phyloP scores from a whole-genome alignment of 2,888 invertebrate species.

The Parelbella ahira region DNA sequence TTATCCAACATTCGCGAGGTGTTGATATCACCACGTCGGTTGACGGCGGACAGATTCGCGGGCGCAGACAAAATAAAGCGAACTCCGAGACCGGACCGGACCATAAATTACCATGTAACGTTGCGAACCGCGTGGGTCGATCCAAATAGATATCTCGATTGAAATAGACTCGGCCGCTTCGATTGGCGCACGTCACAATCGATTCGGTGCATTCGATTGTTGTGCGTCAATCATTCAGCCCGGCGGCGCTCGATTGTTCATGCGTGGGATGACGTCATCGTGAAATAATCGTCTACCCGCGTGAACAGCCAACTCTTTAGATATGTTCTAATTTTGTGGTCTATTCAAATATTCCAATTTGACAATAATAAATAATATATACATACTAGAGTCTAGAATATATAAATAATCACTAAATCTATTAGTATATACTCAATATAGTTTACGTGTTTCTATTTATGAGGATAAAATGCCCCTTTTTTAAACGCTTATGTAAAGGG shows the following conservation, averaged over 20 bases:
- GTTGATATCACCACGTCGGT: constrained; percentile 6
- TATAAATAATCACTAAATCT: too few species aligned
- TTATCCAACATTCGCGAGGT: too few species aligned
- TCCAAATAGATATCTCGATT: constrained; percentile 30
- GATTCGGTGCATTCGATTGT: constrained; percentile 32
- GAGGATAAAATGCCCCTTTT: too few species aligned
- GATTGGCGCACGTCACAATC: constrained; percentile 25
- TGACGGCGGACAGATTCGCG: constrained; percentile 13
- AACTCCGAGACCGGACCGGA: constrained; percentile 15
- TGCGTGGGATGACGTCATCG: constrained; percentile 13
- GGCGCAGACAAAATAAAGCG: constrained; percentile 19
- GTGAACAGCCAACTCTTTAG: too few species aligned
- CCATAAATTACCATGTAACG: constrained; percentile 22
- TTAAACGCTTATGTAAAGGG: too few species aligned
- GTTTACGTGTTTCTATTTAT: too few species aligned
- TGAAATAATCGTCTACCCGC: constrained; percentile 4
- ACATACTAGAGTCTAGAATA: too few species aligned
- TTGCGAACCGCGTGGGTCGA: constrained; percentile 45
- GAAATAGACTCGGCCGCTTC: constrained; percentile 44
- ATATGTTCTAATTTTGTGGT: too few species aligned
- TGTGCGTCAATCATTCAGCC: constrained; percentile 34
- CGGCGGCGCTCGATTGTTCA: constrained; percentile 29
- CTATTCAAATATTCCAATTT: too few species aligned
- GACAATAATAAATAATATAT: too few species aligned
- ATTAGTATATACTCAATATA: too few species aligned